Evolutionary conservation across 1,140 invertebrate genomes (phyloP), one percentile per base, ranked within the genome.

Genomic region (Nebria ingens): DNA sequence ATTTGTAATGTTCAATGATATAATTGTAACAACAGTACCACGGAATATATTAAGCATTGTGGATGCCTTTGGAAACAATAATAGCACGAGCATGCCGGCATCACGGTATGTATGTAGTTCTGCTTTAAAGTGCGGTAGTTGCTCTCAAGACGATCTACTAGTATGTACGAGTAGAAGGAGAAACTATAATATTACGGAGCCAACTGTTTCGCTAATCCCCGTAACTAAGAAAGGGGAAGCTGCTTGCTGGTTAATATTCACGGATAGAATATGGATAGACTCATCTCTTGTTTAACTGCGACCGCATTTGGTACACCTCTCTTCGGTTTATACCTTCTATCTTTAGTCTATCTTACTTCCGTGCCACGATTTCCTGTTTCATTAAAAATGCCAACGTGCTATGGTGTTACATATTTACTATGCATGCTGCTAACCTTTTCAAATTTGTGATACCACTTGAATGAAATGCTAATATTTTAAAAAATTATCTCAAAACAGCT

Each of bases 241-340:
- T n/a, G n/a, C 6, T 12, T 4, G 40, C 40, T 45, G 40, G 9
- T 45, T 45, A 45, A 45, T 45, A 45, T 45, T 45, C 40, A 45
- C 40, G 3, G 40, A 9, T 17, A 12, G 40, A 45, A 45, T 45
- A 45, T 45, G 40, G 40, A 45, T 45, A 17, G 40, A 17, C 17
- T 11, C 40, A 45, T 45, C 40, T 45, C 15, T n/a, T n/a, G n/a
- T n/a, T n/a, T n/a, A n/a, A n/a, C n/a, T 9, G 40, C 40, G 4
- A 45, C 40, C 25, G n/a, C n/a, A n/a, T n/a, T n/a, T n/a, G n/a
- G n/a, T n/a, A n/a, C n/a, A n/a, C n/a, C n/a, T n/a, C n/a, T n/a
- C n/a, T n/a, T n/a, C n/a, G n/a, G n/a, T n/a, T n/a, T n/a, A n/a
- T n/a, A n/a, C n/a, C n/a, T n/a, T n/a, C n/a, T n/a, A n/a, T n/a